A percentile compares a stretch with the other conserved stretches of the same genome.
phyloP scores from a whole-genome alignment of 2,797 vertebrate species.

The Acipenser oxyrinchus region DNA sequence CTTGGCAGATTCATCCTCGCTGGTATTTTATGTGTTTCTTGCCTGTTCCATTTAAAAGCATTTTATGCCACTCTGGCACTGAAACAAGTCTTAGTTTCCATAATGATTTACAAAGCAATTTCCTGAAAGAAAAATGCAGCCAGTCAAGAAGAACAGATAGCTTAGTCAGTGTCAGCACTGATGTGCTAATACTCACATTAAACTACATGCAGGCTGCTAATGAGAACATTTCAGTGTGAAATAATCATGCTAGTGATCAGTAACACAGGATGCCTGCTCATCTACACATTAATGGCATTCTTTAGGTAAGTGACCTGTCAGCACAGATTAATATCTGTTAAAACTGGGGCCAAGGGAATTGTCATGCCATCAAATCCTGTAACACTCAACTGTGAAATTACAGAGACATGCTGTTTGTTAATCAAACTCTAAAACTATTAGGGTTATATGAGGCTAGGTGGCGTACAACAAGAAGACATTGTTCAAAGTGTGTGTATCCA shows the following conservation, averaged over 20 bases:
- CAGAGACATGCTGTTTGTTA: no score
- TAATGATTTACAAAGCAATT: conserved; percentile 51
- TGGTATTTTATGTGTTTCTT: conserved; percentile 14
- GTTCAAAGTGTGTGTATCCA: no score
- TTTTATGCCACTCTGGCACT: conserved; percentile 20
- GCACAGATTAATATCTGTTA: conserved; percentile 18
- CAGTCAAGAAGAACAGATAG: conserved; percentile 40
- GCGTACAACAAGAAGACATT: no score
- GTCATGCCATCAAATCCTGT: conserved; percentile 21
- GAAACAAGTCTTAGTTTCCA: conserved; percentile 25
- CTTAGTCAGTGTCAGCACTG: conserved; percentile 24
- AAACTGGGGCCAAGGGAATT: conserved; percentile 22
- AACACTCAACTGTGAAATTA: conserved; percentile 16
- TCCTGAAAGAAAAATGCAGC: conserved; percentile 28
- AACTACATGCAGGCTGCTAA: conserved; percentile 28
- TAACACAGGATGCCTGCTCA: neutral
- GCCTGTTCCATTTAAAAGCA: conserved; percentile 17
- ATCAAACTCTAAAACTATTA: no score
- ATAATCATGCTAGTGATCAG: conserved; percentile 18
- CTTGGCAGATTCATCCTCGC: conserved; percentile 17
- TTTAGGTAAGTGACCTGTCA: conserved; percentile 24
- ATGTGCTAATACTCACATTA: conserved; percentile 31
- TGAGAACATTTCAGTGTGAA: conserved; percentile 26
- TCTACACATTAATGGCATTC: conserved; percentile 10
- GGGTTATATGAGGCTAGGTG: no score